phyloP scores from a whole-genome alignment of 2,113 vertebrate species.

The Tenebrosternarchus preto region DNA sequence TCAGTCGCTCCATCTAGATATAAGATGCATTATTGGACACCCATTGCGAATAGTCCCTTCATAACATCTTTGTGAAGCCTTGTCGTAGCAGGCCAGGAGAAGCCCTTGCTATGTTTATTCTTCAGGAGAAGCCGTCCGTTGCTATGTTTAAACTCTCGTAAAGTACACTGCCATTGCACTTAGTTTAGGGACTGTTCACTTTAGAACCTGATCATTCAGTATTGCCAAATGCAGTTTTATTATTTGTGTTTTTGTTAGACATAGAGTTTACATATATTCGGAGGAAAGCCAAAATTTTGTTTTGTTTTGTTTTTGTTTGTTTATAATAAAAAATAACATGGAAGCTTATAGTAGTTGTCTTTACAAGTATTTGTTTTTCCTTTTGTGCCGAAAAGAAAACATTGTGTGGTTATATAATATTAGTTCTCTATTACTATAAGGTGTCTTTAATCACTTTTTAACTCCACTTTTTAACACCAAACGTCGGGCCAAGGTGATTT shows the following conservation, averaged over 20 bases:
- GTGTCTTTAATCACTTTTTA: no score
- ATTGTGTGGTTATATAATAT: not conserved
- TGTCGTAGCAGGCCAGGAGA: not conserved
- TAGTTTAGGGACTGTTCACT: conserved; percentile 51
- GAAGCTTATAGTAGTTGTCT: not conserved
- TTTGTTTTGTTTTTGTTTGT: conserved; percentile 77
- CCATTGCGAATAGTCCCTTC: no score
- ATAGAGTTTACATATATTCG: not conserved
- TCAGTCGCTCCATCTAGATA: no score
- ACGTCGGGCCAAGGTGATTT: no score
- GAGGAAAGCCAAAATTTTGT: conserved; percentile 74
- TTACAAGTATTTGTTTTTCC: not conserved
- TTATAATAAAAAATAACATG: conserved; percentile 70
- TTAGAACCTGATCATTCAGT: conserved; percentile 78
- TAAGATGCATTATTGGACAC: no score
- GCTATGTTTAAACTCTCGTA: not conserved
- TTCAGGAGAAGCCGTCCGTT: not conserved
- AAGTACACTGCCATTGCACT: not conserved
- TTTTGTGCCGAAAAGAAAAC: not conserved
- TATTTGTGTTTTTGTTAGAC: not conserved
- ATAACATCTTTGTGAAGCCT: no score
- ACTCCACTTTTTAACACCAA: no score
- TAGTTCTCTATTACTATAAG: not conserved
- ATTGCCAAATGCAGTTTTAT: conserved; percentile 87
- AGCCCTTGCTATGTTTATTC: not conserved